Base-by-base conservation (phyloP, 1,140 invertebrate species). In the Drosophila truncata region DNA sequence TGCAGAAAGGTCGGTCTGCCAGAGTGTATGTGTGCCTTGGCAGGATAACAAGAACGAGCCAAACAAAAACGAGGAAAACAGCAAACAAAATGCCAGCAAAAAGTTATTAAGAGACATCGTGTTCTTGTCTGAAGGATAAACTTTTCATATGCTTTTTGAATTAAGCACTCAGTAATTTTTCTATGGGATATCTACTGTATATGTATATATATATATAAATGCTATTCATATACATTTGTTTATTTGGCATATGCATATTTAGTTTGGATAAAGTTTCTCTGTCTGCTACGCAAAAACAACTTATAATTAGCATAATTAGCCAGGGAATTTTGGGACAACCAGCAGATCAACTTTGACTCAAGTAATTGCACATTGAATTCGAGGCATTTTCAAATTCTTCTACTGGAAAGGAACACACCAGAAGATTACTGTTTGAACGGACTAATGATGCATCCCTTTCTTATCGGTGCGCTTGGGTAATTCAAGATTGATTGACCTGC, bases 41-140 rank as follows among this genome's bases (percentile, higher is more conserved):
- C 67, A 60, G 59, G 74, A 42, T 78, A 78, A 78, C 75, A 78
- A 78, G 81, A 75, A 82, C 54, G 78, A 86, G 79, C 71, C 54
- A 65, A 69, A 82, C 76, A 83, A 88, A 80, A 86, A 88, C 77
- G 67, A 78, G 80, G 77, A 86, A 86, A 86, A 72, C 78, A 82
- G 69, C 59, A 80, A 87, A 88, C 80, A 86, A 84, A 87, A 88
- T 83, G 69, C 58, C 66, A 46, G 82, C 83, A 90, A 83, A 87
- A 88, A 88, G 84, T 88, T 88, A 88, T 90, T 84, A 88, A 90
- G 84, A 88, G 84, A 84, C 84, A 88, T 87, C 83, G 77, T 84
- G 77, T 74, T 74, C 60, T 80, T 76, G 63, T 88, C 61, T 39
- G 31, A 71, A 88, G 84, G 84, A 90, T 84, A 78, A 88, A 88